Evolutionary conservation across 2,113 vertebrate species (phyloP).

Genomic region (Marmota monax): DNA sequence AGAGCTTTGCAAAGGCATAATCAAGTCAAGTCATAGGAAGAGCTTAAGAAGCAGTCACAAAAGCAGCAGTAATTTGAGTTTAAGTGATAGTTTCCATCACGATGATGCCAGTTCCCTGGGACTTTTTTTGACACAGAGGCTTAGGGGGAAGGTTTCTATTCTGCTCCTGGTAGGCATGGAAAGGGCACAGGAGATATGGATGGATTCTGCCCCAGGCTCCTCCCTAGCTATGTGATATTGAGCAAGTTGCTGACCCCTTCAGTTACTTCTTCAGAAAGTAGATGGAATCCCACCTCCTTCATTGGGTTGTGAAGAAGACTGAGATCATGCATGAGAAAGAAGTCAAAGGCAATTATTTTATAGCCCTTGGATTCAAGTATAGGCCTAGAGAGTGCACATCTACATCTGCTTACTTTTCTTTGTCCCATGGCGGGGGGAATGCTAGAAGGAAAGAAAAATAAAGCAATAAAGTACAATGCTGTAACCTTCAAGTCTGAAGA

Average conservation of each 20-base stretch:
- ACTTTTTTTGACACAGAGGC: neutral
- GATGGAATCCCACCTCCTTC: neutral
- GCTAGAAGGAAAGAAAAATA: constrained; percentile 60
- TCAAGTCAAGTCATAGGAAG: neutral
- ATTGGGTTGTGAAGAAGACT: neutral
- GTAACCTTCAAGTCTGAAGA: constrained; percentile 63
- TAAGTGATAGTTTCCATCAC: neutral
- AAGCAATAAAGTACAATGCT: constrained; percentile 51
- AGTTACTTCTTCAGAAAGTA: neutral
- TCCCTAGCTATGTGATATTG: neutral
- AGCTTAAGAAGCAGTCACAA: neutral
- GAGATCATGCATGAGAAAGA: neutral
- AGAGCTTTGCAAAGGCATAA: neutral
- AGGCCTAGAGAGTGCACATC: neutral
- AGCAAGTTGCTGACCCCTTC: neutral
- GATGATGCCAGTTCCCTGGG: neutral
- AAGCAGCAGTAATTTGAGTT: neutral
- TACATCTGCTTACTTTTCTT: constrained; percentile 46
- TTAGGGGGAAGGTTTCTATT: neutral
- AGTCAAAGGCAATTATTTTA: neutral
- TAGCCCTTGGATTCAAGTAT: neutral
- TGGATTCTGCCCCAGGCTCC: neutral
- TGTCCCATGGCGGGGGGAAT: neutral
- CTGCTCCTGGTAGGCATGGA: neutral
- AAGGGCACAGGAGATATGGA: neutral